Conservation (phyloP, 2,113 vertebrate genomes). For the Callithrix jacchus region DNA sequence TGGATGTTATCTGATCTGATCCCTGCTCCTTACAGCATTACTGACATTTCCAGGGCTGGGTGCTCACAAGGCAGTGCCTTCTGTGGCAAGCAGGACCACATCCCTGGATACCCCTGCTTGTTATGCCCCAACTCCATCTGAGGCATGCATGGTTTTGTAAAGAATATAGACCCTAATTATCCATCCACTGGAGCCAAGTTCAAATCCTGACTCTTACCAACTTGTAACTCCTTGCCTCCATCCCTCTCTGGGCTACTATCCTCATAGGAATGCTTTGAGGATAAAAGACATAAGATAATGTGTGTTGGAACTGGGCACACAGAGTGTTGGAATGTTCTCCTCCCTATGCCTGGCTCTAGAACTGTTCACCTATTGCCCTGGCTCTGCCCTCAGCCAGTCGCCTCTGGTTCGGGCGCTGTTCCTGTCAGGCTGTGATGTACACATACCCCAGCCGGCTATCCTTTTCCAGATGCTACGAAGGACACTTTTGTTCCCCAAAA, state of each 20-base stretch:
- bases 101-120: neutral
- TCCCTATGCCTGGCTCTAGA: neutral
- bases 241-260: neutral
- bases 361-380: neutral
- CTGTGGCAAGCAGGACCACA: neutral
- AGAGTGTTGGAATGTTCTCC: neutral
- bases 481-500: neutral
- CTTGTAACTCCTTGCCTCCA: neutral
- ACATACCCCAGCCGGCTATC: neutral
- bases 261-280: neutral
- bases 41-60: constrained; percentile 20
- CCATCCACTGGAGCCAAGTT: neutral
- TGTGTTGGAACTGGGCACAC: neutral
- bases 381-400: neutral
- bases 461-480: neutral
- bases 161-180: neutral
- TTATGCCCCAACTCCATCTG: neutral
- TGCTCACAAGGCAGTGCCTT: neutral
- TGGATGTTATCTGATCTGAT: constrained; percentile 47
- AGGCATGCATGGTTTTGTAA: neutral
- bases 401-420: neutral
- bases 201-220: neutral
- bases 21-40: neutral
- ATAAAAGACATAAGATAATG: neutral
- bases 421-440: neutral